These are phyloP conservation scores for Carcina quercana DNA, from an alignment of 2,888 invertebrate species.

Conservation along the genomic window DNA sequence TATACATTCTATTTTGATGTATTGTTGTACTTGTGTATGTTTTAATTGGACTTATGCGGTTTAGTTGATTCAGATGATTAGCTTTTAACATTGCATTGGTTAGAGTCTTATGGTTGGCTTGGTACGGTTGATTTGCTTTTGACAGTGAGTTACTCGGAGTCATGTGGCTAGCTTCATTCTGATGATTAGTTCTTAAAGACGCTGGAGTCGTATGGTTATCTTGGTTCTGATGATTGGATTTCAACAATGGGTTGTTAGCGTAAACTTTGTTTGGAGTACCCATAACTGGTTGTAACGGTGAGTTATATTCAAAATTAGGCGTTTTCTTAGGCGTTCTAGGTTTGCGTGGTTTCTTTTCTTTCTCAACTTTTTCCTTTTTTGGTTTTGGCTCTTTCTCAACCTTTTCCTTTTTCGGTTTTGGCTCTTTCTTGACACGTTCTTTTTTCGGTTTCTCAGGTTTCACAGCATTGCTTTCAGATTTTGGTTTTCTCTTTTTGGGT, in stretches of 20 bases:
- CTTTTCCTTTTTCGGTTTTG: too few relatives aligned
- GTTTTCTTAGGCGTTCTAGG: conserved; percentile 45
- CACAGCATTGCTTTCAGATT: conserved; percentile 19
- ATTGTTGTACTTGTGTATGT: conserved; percentile 5
- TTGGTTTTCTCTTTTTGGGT: conserved; percentile 46
- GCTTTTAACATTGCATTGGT: too few relatives aligned
- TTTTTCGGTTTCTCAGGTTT: conserved; percentile 35
- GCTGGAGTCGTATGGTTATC: too few relatives aligned
- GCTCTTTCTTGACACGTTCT: conserved; percentile 24
- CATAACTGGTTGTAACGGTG: conserved; percentile 45
- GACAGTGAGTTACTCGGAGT: too few relatives aligned
- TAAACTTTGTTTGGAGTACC: conserved; percentile 18
- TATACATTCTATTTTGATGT: conserved; percentile 6
- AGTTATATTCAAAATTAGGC: conserved; percentile 38
- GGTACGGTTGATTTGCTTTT: too few relatives aligned
- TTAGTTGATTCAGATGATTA: too few relatives aligned
- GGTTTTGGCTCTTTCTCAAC: conserved; percentile 22
- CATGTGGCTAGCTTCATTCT: too few relatives aligned
- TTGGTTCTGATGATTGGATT: too few relatives aligned
- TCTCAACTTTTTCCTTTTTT: conserved; percentile 25
- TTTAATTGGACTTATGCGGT: too few relatives aligned
- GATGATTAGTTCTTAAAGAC: too few relatives aligned
- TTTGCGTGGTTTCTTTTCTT: conserved; percentile 50
- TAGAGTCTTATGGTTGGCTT: too few relatives aligned
- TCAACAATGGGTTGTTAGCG: too few relatives aligned